Evolutionary conservation across 2,797 vertebrate species (phyloP).

Genomic region (Aythya fuligula): DNA sequence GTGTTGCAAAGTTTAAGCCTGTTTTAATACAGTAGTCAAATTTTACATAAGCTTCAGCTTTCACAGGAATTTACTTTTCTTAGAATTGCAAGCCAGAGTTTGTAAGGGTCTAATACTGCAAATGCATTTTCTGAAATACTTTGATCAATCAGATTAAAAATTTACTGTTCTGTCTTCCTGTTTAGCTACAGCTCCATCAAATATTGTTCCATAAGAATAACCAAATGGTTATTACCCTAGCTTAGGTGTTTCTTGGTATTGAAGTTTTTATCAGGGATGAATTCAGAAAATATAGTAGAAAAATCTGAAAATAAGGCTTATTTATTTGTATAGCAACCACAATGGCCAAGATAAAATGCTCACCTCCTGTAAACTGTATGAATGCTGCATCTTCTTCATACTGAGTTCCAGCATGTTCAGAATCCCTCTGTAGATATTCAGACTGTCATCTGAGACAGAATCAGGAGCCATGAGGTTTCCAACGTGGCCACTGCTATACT

Average conservation of each 20-base stretch:
- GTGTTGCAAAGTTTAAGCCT: background rate
- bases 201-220: background rate
- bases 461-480: conserved; percentile 77
- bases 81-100: background rate
- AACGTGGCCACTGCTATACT: conserved; percentile 79
- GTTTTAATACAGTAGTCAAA: background rate
- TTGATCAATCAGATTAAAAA: background rate
- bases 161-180: background rate
- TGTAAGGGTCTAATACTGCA: background rate
- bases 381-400: conserved; percentile 81
- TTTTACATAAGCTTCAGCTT: conserved; percentile 12
- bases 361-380: conserved; percentile 86
- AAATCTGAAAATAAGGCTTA: background rate
- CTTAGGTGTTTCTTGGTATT: background rate
- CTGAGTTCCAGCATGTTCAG: conserved; percentile 82
- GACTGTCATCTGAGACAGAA: conserved; percentile 70
- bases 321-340: background rate
- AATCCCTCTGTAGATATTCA: conserved; percentile 82
- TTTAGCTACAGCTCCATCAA: background rate
- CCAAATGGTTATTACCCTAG: background rate
- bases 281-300: background rate
- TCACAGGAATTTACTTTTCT: background rate
- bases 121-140: background rate
- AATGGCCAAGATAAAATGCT: background rate
- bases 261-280: background rate